A percentile compares a stretch with the other conserved stretches of the same genome.
Conservation (phyloP, 2,888 invertebrate genomes). For the Drosophila colorata region DNA sequence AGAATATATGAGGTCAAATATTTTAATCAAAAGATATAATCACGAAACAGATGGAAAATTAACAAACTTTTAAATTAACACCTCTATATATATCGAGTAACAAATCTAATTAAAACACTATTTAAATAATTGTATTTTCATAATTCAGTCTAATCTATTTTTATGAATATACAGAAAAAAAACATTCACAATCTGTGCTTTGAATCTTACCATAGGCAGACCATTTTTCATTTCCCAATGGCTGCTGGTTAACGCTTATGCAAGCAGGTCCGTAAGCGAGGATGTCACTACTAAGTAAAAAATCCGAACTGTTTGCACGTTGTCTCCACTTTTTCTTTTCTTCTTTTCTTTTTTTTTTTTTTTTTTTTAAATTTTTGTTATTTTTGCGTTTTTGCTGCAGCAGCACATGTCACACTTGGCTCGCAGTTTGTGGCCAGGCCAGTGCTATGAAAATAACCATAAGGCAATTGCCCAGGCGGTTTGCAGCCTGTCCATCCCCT, state of each 20-base stretch:
- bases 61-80: too few relatives aligned
- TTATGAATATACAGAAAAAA: neutral
- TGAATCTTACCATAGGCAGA: slow-evolving; percentile 2
- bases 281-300: slow-evolving; percentile 41
- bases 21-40: too few relatives aligned
- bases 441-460: slow-evolving; percentile 82
- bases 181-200: slow-evolving; percentile 1
- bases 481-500: slow-evolving; percentile 48
- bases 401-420: slow-evolving; percentile 70
- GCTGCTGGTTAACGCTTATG: slow-evolving; percentile 40
- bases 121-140: neutral
- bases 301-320: slow-evolving; percentile 63
- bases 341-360: too few relatives aligned
- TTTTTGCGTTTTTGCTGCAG: slow-evolving; percentile 46
- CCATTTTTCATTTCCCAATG: slow-evolving; percentile 41
- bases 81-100: too few relatives aligned
- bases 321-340: slow-evolving; percentile 30
- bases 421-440: slow-evolving; percentile 79
- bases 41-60: too few relatives aligned
- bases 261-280: slow-evolving; percentile 47
- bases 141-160: neutral
- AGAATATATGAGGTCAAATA: too few relatives aligned
- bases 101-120: too few relatives aligned
- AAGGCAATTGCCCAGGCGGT: slow-evolving; percentile 80
- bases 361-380: slow-evolving; percentile 20